These are phyloP conservation scores for Papilio elwesi DNA, from an alignment of 2,888 invertebrate species.

Conservation along the genomic window DNA sequence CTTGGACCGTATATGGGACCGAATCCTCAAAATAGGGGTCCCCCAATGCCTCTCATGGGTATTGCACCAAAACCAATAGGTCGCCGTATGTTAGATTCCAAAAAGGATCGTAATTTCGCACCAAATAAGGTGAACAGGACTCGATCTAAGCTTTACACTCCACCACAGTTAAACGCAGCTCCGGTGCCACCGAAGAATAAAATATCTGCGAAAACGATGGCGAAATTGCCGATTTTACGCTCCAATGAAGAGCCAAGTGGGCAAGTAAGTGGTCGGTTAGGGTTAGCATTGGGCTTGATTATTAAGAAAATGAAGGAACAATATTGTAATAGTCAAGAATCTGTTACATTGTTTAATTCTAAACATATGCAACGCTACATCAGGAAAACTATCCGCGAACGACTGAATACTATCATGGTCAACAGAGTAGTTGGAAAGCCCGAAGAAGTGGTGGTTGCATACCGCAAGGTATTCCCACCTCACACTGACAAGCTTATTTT, in stretches of 20 bases:
- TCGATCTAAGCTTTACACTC: slow-evolving; percentile 43
- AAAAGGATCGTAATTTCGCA: slow-evolving; percentile 48
- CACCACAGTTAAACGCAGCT: not conserved
- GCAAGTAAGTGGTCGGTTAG: slow-evolving; percentile 67
- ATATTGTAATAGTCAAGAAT: slow-evolving; percentile 40
- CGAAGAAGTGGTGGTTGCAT: slow-evolving; percentile 53
- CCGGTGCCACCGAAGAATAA: slow-evolving; percentile 50
- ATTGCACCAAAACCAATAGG: slow-evolving; percentile 46
- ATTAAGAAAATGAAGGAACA: slow-evolving; percentile 60
- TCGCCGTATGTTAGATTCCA: slow-evolving; percentile 45
- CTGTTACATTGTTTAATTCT: slow-evolving; percentile 42
- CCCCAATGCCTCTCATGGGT: slow-evolving; percentile 41
- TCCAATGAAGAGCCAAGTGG: slow-evolving; percentile 55
- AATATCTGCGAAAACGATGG: slow-evolving; percentile 33
- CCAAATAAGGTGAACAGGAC: slow-evolving; percentile 57
- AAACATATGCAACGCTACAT: slow-evolving; percentile 44
- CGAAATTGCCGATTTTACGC: slow-evolving; percentile 46
- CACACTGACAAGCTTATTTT: slow-evolving; percentile 62
- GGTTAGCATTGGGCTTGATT: slow-evolving; percentile 66
- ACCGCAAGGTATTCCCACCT: slow-evolving; percentile 58
- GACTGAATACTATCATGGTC: slow-evolving; percentile 62
- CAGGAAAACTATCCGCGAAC: slow-evolving; percentile 66
- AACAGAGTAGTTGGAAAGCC: slow-evolving; percentile 57
- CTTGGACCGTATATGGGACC: slow-evolving; percentile 40
- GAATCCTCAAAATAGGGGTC: slow-evolving; percentile 32